These are phyloP conservation scores for Antechinus stuartii DNA, from an alignment of 2,113 vertebrate species.

Conservation along the genomic window DNA sequence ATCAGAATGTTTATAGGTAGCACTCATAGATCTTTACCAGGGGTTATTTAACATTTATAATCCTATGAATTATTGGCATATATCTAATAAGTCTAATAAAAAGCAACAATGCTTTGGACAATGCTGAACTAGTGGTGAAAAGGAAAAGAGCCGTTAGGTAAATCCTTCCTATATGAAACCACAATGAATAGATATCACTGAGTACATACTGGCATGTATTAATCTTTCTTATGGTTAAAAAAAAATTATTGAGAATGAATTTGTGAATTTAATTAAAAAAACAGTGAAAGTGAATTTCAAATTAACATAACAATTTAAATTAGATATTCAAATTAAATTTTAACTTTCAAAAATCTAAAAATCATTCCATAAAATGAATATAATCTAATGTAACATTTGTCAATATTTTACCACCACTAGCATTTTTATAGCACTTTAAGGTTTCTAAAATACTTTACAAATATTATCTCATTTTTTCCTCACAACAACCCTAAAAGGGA, in stretches of 20 bases:
- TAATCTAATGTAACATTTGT: slow-evolving; percentile 45
- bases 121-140: slow-evolving; percentile 46
- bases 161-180: slow-evolving; percentile 63
- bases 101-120: slow-evolving; percentile 46
- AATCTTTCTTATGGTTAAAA: slow-evolving; percentile 55
- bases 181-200: slow-evolving; percentile 22
- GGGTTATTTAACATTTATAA: slow-evolving; percentile 55
- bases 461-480: not conserved
- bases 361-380: slow-evolving; percentile 60
- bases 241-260: slow-evolving; percentile 63
- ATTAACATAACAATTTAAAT: slow-evolving; percentile 55
- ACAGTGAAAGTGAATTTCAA: slow-evolving; percentile 68
- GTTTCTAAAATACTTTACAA: not conserved
- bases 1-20: not conserved
- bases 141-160: slow-evolving; percentile 61
- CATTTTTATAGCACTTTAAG: not conserved
- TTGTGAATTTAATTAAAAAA: slow-evolving; percentile 75
- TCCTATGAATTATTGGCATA: slow-evolving; percentile 62
- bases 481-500: not conserved
- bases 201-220: slow-evolving; percentile 30
- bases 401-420: not conserved
- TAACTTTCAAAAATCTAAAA: slow-evolving; percentile 56
- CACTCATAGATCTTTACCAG: slow-evolving; percentile 38
- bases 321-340: slow-evolving; percentile 54
- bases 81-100: slow-evolving; percentile 62